Percentiles rank a stretch among this genome's conserved stretches.
phyloP scores from a whole-genome alignment of 2,797 vertebrate genomes.

The Myotis findleyi region DNA sequence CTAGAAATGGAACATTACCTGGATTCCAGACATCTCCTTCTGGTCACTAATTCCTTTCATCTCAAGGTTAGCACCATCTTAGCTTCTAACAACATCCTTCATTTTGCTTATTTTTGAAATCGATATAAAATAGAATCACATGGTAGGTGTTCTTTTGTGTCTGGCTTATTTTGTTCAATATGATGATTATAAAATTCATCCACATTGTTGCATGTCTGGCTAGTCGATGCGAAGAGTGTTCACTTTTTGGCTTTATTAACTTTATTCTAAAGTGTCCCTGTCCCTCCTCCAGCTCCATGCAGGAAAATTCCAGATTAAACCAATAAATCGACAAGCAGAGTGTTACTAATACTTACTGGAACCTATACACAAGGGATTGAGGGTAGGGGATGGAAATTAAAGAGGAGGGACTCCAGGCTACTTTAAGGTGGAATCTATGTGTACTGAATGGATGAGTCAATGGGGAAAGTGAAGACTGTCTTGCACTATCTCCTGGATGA shows the following conservation, averaged over 20 bases:
- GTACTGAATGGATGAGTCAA: not conserved
- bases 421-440: not conserved
- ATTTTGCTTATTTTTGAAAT: conserved; percentile 41
- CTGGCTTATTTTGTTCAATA: conserved; percentile 9
- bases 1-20: conserved; percentile 4
- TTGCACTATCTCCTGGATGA: not conserved
- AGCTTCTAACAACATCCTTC: not conserved
- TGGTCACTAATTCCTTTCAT: not conserved
- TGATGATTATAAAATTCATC: not conserved
- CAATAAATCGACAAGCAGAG: not conserved
- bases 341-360: conserved; percentile 6
- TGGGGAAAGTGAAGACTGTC: not conserved
- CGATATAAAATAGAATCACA: not conserved
- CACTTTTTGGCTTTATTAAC: not conserved
- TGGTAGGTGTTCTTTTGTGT: not conserved
- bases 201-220: not conserved
- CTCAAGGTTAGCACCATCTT: not conserved
- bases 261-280: not conserved
- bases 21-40: not conserved
- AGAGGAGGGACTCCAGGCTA: not conserved
- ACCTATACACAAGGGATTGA: not conserved
- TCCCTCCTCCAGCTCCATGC: not conserved
- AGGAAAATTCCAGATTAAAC: conserved; percentile 13
- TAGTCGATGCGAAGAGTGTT: not conserved
- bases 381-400: not conserved